A percentile compares a stretch with the other conserved stretches of the same genome.
Conservation (phyloP, 2,888 invertebrate genomes). For the Cosmopolites sordidus region DNA sequence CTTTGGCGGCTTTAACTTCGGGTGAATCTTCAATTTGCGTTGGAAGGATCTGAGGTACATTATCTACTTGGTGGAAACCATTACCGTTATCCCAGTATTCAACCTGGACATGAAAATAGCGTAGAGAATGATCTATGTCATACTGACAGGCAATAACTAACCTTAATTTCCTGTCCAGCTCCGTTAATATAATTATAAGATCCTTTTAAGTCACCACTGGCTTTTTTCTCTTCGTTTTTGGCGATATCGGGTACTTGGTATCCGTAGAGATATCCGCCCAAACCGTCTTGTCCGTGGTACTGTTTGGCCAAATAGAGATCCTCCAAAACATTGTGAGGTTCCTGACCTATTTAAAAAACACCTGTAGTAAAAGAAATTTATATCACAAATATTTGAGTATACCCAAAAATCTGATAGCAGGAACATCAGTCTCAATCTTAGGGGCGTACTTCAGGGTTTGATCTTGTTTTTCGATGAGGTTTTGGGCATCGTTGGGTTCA, state of each 20-base stretch:
- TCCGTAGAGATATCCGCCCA: constrained; percentile 67
- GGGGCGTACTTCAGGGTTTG: constrained; percentile 50
- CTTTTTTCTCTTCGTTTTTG: constrained; percentile 65
- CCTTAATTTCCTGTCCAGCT: constrained; percentile 58
- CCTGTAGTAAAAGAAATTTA: not conserved
- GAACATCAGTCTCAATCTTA: constrained; percentile 53
- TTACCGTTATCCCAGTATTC: constrained; percentile 70
- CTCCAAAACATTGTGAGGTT: constrained; percentile 64
- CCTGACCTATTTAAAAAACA: constrained; percentile 33
- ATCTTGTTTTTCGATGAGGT: constrained; percentile 50
- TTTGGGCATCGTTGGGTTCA: constrained; percentile 53
- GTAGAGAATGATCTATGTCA: not conserved
- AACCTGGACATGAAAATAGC: constrained; percentile 47
- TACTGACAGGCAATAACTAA: too few species aligned
- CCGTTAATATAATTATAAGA: constrained; percentile 66
- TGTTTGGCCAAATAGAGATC: constrained; percentile 68
- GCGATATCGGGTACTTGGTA: constrained; percentile 70
- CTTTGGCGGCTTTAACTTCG: constrained; percentile 65
- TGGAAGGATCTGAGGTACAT: constrained; percentile 61
- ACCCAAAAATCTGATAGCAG: constrained; percentile 44
- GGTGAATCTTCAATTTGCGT: constrained; percentile 64
- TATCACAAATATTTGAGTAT: constrained; percentile 1
- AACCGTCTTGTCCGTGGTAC: constrained; percentile 63
- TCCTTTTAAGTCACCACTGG: constrained; percentile 67
- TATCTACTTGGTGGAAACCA: constrained; percentile 77